phyloP scores from a whole-genome alignment of 2,888 invertebrate genomes.

The Hemithea aestivaria region DNA sequence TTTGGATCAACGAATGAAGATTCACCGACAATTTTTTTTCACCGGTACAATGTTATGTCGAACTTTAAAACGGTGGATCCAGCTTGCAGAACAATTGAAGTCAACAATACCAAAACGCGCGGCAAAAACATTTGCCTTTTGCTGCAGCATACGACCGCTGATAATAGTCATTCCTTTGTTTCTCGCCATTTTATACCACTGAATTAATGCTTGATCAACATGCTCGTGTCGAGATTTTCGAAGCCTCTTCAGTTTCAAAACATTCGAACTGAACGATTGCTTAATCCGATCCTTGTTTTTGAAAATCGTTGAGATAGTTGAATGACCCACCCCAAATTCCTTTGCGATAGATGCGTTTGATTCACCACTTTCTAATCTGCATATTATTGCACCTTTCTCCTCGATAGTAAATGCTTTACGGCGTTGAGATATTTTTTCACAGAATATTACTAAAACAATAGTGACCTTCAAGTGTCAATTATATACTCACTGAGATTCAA shows the following conservation, averaged over 20 bases:
- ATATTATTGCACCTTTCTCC: no score
- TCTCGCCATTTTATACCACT: conserved; percentile 25
- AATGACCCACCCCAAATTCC: no score
- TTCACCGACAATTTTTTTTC: no score
- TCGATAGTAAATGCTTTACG: no score
- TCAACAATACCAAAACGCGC: conserved; percentile 18
- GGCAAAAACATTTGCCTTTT: conserved; percentile 22
- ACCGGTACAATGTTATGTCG: no score
- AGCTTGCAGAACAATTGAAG: conserved; percentile 22
- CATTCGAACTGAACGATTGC: conserved; percentile 24
- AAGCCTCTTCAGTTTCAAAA: conserved; percentile 27
- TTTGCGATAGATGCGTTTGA: conserved; percentile 23
- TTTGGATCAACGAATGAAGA: no score
- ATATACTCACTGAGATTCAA: no score
- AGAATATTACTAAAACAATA: no score
- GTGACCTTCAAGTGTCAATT: no score
- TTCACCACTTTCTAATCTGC: no score
- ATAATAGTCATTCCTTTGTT: conserved; percentile 23
- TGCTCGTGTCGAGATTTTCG: conserved; percentile 18
- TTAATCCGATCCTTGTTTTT: conserved; percentile 26
- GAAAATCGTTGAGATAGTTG: no score
- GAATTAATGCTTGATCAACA: conserved; percentile 23
- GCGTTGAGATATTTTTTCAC: no score
- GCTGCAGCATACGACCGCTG: conserved; percentile 7
- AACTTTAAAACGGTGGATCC: conserved; percentile 24